Evolutionary conservation across 2,797 vertebrate genomes (phyloP).

Genomic region (Sebastes kiyomatsui): DNA sequence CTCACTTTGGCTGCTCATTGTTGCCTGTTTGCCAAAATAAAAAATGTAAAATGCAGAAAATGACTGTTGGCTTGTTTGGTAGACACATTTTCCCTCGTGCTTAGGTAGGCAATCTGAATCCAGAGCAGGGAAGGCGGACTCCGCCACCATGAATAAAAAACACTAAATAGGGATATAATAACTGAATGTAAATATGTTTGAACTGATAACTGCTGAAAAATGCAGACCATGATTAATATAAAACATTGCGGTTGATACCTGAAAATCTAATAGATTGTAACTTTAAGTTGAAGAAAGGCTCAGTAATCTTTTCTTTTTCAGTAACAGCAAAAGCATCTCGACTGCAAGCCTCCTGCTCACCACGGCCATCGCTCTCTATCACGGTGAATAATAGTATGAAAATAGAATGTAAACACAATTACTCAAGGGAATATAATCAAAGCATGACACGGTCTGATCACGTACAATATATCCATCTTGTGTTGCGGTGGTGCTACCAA

Average conservation of each 20-base stretch:
- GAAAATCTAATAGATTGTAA: background rate
- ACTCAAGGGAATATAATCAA: background rate
- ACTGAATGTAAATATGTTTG: background rate
- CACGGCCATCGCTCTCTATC: background rate
- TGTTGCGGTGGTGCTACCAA: background rate
- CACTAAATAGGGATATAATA: background rate
- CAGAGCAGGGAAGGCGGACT: background rate
- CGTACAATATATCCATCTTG: too few species aligned
- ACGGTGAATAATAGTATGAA: background rate
- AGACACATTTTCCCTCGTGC: background rate
- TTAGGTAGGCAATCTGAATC: background rate
- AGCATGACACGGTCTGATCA: background rate
- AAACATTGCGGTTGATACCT: background rate
- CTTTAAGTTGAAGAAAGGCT: background rate
- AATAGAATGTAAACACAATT: background rate
- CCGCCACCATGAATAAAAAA: background rate
- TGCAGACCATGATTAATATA: background rate
- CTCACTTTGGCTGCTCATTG: background rate
- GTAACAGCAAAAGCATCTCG: background rate
- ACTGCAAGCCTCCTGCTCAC: background rate
- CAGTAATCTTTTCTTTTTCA: background rate
- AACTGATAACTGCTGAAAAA: background rate
- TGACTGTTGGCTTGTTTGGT: background rate
- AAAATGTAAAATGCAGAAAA: background rate
- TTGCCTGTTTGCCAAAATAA: background rate